phyloP scores from a whole-genome alignment of 1,140 invertebrate genomes.

The Zaprionus capensis region DNA sequence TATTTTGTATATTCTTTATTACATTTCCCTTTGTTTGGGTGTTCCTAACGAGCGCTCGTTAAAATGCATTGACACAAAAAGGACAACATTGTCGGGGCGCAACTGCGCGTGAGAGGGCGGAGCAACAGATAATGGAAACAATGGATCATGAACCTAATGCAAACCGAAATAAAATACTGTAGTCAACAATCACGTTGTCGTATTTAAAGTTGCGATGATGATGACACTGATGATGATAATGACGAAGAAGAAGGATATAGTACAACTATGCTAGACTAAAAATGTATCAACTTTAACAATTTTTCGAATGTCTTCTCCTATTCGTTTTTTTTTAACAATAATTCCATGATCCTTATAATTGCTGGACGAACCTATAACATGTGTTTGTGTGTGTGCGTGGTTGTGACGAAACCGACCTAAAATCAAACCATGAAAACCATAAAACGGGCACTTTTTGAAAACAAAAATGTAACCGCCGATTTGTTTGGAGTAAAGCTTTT shows the following conservation, averaged over 20 bases:
- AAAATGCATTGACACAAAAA: slow-evolving; percentile 80
- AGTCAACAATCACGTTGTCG: slow-evolving; percentile 69
- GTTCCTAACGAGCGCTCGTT: slow-evolving; percentile 77
- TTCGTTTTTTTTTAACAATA: slow-evolving; percentile 52
- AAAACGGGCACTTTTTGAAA: slow-evolving; percentile 58
- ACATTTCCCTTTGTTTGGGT: slow-evolving; percentile 68
- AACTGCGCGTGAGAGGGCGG: not conserved
- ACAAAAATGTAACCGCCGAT: slow-evolving; percentile 49
- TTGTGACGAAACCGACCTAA: slow-evolving; percentile 54
- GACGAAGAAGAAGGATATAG: not conserved
- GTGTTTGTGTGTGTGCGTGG: slow-evolving; percentile 50
- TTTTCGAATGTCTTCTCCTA: slow-evolving; percentile 27
- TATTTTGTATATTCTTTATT: slow-evolving; percentile 61
- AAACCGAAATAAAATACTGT: slow-evolving; percentile 58
- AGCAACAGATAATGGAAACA: slow-evolving; percentile 80
- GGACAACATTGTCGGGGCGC: slow-evolving; percentile 62
- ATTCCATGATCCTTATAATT: slow-evolving; percentile 59
- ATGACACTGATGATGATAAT: not conserved
- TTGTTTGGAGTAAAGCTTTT: slow-evolving; percentile 66
- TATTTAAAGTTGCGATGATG: slow-evolving; percentile 66
- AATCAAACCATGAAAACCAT: slow-evolving; percentile 57
- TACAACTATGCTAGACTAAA: slow-evolving; percentile 62
- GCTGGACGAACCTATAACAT: slow-evolving; percentile 51
- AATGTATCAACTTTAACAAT: slow-evolving; percentile 78
- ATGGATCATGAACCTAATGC: slow-evolving; percentile 77